A percentile compares a stretch with the other conserved stretches of the same genome.
phyloP scores from a whole-genome alignment of 23 tunicate genomes.

The Ciona savignyi region DNA sequence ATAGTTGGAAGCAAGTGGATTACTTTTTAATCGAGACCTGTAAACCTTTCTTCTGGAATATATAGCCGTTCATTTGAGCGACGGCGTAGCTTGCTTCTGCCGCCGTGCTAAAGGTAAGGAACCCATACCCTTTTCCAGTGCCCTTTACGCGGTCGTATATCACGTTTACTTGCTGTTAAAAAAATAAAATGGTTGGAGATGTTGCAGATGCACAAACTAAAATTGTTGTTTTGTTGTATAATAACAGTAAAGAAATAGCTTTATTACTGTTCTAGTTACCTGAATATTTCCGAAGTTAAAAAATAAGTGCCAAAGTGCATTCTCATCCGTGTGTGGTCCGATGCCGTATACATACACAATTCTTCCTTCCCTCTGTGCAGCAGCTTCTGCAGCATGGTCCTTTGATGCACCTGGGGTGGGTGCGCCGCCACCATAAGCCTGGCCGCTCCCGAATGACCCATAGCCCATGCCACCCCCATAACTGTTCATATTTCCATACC shows the following conservation, averaged over 20 bases:
- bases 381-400: background rate
- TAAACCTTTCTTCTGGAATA: constrained; percentile 32
- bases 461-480: constrained; percentile 1
- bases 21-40: constrained; percentile 71
- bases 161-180: constrained; percentile 49
- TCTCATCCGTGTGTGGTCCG: constrained; percentile 58
- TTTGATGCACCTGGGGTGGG: background rate
- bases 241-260: too few species aligned
- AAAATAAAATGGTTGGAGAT: too few species aligned
- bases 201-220: too few species aligned
- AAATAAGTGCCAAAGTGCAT: constrained; percentile 60
- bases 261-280: too few species aligned
- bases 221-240: too few species aligned
- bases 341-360: constrained; percentile 87
- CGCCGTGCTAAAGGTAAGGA: constrained; percentile 38
- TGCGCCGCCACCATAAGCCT: background rate
- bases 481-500: constrained; percentile 1
- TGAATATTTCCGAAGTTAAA: constrained; percentile 36
- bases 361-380: constrained; percentile 7
- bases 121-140: constrained; percentile 80
- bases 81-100: constrained; percentile 58
- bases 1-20: background rate
- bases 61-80: constrained; percentile 20
- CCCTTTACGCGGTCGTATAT: constrained; percentile 51
- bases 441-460: constrained; percentile 1